Evolutionary conservation across 2,888 invertebrate genomes (phyloP), one percentile per base, ranked within the genome.

Genomic region (Chloromyia formosa): DNA sequence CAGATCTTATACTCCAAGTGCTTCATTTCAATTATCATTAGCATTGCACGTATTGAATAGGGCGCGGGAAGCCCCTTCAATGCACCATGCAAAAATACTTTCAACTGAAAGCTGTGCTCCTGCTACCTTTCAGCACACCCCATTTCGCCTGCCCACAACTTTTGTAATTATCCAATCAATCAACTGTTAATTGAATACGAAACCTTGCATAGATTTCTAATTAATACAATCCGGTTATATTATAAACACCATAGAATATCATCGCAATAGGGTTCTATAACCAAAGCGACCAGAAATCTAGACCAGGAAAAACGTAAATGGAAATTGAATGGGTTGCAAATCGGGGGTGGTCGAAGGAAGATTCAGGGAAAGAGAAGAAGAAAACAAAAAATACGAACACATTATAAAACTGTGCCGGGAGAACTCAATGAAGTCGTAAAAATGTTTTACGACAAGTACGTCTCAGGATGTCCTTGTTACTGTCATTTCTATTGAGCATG

Each of bases 351-450:
- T 35, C 27, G 27, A 35, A 7, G 7, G 27, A 35, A 35, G 7
- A 35, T 35, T 35, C 27, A 35, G 7, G 27, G 7, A 35, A 35
- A 35, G n/a, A 35, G 27, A 35, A 35, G 27, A 35, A 4, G 27
- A 35, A 35, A 7, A 35, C 2, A 35, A 35, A 35, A 35, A 35
- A 35, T 4, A 35, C 3, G 7, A 35, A 35, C 2, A 35, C 27
- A 35, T 35, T 35, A 7, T 2, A 4, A 35, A 62, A 62, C 40
- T 4, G 42, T 62, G 27, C 62, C 35, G 9, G n/a, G 62, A n/a
- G n/a, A 23, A 23, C 53, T 69, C n/a, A 54, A n/a, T 53, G 53
- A 53, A 69, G 68, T 69, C 68, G 68, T 69, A 69, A 69, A 69
- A 69, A 14, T 69, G 68, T 53, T 69, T 69, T 53, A 53, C 53